Conservation (phyloP, 2,888 invertebrate species). For the Andricus quercusramuli region DNA sequence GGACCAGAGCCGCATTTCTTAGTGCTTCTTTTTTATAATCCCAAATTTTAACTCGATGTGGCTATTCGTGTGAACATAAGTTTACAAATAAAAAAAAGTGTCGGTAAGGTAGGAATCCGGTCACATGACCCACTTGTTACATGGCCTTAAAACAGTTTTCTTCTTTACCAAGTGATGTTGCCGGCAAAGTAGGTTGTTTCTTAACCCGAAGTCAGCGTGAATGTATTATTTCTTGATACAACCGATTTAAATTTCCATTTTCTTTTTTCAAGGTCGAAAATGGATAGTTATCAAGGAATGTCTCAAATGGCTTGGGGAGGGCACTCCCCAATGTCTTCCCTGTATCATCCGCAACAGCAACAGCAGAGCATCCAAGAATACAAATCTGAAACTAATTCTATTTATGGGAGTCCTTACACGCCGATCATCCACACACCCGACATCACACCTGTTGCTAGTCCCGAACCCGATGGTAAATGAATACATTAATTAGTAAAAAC, state of each 20-base stretch:
- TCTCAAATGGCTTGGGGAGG: slow-evolving; percentile 77
- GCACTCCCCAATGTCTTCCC: slow-evolving; percentile 76
- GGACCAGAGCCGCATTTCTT: too few relatives aligned
- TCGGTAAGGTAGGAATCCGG: too few relatives aligned
- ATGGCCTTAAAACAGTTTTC: too few relatives aligned
- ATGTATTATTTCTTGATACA: too few relatives aligned
- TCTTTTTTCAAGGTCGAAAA: slow-evolving; percentile 72
- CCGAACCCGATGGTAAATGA: slow-evolving; percentile 85
- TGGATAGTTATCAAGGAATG: slow-evolving; percentile 77
- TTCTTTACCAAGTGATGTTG: too few relatives aligned
- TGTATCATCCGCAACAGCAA: slow-evolving; percentile 78
- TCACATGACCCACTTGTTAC: too few relatives aligned
- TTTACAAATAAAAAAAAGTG: too few relatives aligned
- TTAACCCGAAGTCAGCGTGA: not conserved
- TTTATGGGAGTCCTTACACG: slow-evolving; percentile 77
- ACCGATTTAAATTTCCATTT: not conserved
- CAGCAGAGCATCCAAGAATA: slow-evolving; percentile 75
- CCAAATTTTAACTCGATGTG: too few relatives aligned
- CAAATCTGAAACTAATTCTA: slow-evolving; percentile 77
- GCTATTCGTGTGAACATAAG: too few relatives aligned
- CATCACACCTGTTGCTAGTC: slow-evolving; percentile 90
- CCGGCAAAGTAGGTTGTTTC: not conserved
- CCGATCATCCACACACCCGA: slow-evolving; percentile 88
- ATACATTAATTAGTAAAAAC: not conserved
- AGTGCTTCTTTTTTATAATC: too few relatives aligned